These are phyloP conservation scores for Myioborus miniatus DNA, from an alignment of 2,797 vertebrate species.

Conservation along the genomic window DNA sequence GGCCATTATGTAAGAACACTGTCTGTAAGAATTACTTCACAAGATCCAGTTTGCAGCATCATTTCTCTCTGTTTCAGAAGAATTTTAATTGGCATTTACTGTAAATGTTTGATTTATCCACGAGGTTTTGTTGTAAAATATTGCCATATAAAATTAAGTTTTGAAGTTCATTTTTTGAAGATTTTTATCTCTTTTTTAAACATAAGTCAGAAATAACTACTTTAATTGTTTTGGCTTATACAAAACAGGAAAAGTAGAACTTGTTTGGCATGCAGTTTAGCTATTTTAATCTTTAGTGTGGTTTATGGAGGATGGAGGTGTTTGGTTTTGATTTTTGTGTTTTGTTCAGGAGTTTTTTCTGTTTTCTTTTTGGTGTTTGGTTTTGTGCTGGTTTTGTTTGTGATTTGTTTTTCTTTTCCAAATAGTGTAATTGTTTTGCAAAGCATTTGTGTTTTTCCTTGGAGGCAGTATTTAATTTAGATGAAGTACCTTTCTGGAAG, in stretches of 20 bases:
- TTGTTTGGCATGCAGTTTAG: background rate
- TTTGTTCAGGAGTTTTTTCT: background rate
- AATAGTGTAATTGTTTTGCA: background rate
- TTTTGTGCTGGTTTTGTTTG: background rate
- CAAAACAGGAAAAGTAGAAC: background rate
- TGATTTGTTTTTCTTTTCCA: background rate
- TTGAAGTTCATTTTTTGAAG: background rate
- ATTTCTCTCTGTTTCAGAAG: background rate
- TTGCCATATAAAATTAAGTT: background rate
- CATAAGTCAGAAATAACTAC: background rate
- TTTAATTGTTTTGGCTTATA: background rate
- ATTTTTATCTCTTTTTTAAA: background rate
- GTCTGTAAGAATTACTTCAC: accelerated
- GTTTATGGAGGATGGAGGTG: background rate
- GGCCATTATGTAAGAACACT: background rate
- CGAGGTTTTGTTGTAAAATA: background rate
- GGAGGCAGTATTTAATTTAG: background rate
- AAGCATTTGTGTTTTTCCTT: background rate
- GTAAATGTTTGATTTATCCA: background rate
- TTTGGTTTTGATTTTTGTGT: background rate
- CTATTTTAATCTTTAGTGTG: background rate
- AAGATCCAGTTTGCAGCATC: background rate
- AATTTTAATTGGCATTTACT: background rate
- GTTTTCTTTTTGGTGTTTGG: background rate
- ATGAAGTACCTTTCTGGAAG: background rate